These are phyloP conservation scores for Rhombomys opimus DNA, from an alignment of 2,113 vertebrate genomes.

Conservation along the genomic window DNA sequence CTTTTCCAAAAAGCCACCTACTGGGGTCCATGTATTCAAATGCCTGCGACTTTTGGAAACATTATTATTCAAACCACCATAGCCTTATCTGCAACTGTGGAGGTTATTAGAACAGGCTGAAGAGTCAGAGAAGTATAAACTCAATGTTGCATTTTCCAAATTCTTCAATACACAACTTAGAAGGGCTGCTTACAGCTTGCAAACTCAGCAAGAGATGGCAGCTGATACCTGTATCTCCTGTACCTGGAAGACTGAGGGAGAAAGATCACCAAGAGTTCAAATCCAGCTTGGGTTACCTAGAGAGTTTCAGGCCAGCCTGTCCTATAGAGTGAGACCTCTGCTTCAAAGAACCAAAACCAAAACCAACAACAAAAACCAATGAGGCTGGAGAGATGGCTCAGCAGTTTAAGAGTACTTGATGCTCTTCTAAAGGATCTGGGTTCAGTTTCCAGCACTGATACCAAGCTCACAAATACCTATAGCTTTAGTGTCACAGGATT, in stretches of 20 bases:
- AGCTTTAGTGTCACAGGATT: background rate
- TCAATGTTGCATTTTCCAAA: background rate
- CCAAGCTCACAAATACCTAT: background rate
- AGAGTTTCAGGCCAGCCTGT: background rate
- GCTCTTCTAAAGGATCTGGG: background rate
- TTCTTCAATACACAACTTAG: background rate
- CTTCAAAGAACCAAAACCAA: background rate
- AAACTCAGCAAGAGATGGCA: background rate
- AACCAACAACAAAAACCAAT: background rate
- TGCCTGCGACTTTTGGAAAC: background rate
- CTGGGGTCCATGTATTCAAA: background rate
- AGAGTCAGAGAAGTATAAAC: background rate
- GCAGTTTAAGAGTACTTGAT: background rate
- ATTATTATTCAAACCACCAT: background rate
- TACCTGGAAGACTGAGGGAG: background rate
- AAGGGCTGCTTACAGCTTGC: background rate
- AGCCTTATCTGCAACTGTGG: background rate
- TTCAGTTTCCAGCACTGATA: background rate
- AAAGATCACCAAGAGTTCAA: background rate
- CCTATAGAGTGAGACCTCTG: background rate
- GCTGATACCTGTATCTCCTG: background rate
- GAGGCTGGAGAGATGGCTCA: background rate
- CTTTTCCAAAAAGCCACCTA: background rate
- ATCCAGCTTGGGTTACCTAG: no score
- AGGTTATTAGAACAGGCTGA: background rate